Conservation (phyloP, 1,140 invertebrate species). For the Drosophila serrata region DNA sequence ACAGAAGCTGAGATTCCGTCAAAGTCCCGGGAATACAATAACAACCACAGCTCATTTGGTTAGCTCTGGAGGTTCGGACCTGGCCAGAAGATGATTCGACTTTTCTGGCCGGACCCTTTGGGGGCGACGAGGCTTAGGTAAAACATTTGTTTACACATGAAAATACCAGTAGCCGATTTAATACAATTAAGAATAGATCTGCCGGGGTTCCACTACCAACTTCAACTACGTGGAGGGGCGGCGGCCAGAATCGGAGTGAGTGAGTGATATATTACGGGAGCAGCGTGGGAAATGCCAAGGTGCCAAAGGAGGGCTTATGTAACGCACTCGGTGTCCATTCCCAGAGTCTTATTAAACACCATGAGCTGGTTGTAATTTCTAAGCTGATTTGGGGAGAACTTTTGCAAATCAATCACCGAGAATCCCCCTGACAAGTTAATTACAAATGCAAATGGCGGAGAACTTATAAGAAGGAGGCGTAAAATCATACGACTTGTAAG, state of each 20-base stretch:
- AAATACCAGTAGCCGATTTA: slow-evolving; percentile 82
- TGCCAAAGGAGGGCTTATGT: slow-evolving; percentile 57
- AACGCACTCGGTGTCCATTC: slow-evolving; percentile 45
- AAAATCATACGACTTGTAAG: too few species aligned
- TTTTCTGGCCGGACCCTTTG: slow-evolving; percentile 26
- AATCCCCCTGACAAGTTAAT: slow-evolving; percentile 47
- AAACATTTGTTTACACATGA: slow-evolving; percentile 79
- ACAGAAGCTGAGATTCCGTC: slow-evolving; percentile 27
- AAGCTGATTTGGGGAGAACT: slow-evolving; percentile 63
- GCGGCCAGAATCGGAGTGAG: slow-evolving; percentile 19
- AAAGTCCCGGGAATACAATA: slow-evolving; percentile 24
- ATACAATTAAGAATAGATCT: slow-evolving; percentile 58
- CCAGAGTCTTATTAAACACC: slow-evolving; percentile 60
- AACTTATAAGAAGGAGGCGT: too few species aligned
- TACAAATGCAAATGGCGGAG: slow-evolving; percentile 61
- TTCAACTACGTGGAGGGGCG: slow-evolving; percentile 10
- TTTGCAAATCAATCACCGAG: slow-evolving; percentile 70
- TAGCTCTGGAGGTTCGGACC: slow-evolving; percentile 30
- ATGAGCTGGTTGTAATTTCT: slow-evolving; percentile 75
- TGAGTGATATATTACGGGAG: slow-evolving; percentile 62
- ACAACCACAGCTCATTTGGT: slow-evolving; percentile 64
- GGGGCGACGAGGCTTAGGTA: slow-evolving; percentile 60
- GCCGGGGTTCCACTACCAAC: not conserved
- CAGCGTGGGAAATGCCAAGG: slow-evolving; percentile 64
- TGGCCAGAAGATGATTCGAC: slow-evolving; percentile 61